These are phyloP conservation scores for Pelmatolapia mariae DNA, from an alignment of 2,113 vertebrate genomes.

Conservation along the genomic window DNA sequence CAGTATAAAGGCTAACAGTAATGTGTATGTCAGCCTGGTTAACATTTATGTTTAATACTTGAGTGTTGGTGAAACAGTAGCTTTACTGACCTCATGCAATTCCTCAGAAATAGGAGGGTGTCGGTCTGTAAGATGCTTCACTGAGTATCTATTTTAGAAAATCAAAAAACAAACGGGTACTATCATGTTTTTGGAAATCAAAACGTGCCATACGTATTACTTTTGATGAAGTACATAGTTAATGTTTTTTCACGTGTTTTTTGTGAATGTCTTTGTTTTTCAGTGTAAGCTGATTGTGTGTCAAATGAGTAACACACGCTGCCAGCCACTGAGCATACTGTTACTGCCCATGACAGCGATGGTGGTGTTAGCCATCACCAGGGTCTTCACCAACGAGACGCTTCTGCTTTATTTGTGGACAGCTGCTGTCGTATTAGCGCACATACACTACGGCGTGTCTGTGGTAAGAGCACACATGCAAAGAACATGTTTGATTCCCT, in stretches of 20 bases:
- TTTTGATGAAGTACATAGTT: too few species aligned
- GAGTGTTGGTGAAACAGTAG: neutral
- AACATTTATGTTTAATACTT: neutral
- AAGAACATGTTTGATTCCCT: neutral
- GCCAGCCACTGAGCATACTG: slow-evolving; percentile 87
- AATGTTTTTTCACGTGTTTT: neutral
- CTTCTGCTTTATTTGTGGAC: slow-evolving; percentile 80
- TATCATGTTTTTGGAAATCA: neutral
- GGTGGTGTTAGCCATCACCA: slow-evolving; percentile 69
- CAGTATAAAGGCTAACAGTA: neutral
- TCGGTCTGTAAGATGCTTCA: neutral
- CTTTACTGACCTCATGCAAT: neutral
- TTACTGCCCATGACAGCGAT: slow-evolving; percentile 79
- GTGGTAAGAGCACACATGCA: slow-evolving; percentile 80
- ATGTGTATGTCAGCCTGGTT: neutral
- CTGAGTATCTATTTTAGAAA: neutral
- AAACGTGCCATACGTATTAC: neutral
- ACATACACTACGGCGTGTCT: slow-evolving; percentile 90
- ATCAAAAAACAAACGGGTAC: neutral
- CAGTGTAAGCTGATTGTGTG: slow-evolving; percentile 98
- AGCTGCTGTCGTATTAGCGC: slow-evolving; percentile 75
- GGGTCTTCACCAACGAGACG: slow-evolving; percentile 63
- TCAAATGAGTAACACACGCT: slow-evolving; percentile 96
- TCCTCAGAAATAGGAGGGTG: neutral
- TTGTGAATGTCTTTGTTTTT: neutral